Evolutionary conservation across 2,797 vertebrate genomes (phyloP).

Genomic region (Aldrovandia affinis): DNA sequence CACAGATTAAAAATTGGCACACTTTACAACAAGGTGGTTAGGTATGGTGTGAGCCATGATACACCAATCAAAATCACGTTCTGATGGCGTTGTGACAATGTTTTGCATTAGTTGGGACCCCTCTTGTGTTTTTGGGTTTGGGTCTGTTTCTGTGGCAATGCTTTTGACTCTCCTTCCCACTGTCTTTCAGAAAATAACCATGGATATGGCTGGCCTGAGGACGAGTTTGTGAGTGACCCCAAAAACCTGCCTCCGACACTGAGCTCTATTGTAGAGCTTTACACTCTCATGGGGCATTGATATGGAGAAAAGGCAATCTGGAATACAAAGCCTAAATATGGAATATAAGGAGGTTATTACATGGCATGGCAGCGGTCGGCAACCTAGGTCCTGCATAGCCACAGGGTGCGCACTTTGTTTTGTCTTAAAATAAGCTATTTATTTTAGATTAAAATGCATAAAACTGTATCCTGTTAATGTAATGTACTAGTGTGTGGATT

Average conservation of each 20-base stretch:
- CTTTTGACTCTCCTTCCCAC: conserved; percentile 9
- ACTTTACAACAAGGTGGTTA: background rate
- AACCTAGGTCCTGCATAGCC: too few relatives aligned
- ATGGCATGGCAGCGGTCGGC: too few relatives aligned
- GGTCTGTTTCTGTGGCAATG: background rate
- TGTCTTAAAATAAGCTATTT: too few relatives aligned
- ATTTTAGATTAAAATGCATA: too few relatives aligned
- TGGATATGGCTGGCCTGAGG: conserved; percentile 63
- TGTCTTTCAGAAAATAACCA: conserved; percentile 58
- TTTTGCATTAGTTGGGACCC: background rate
- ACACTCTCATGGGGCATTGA: background rate
- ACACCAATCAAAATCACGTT: background rate
- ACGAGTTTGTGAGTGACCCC: conserved; percentile 72
- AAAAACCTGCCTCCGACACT: too few relatives aligned
- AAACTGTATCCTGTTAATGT: too few relatives aligned
- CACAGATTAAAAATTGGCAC: background rate
- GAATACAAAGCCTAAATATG: too few relatives aligned
- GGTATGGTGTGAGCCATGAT: background rate
- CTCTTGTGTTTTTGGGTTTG: background rate
- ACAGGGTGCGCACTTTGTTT: too few relatives aligned
- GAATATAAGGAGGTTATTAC: too few relatives aligned
- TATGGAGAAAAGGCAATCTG: background rate
- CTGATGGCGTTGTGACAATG: background rate
- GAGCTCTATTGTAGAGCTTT: too few relatives aligned
- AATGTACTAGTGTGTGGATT: too few relatives aligned